Evolutionary conservation across 2,888 invertebrate genomes (phyloP).

Genomic region (Drosophila recens): DNA sequence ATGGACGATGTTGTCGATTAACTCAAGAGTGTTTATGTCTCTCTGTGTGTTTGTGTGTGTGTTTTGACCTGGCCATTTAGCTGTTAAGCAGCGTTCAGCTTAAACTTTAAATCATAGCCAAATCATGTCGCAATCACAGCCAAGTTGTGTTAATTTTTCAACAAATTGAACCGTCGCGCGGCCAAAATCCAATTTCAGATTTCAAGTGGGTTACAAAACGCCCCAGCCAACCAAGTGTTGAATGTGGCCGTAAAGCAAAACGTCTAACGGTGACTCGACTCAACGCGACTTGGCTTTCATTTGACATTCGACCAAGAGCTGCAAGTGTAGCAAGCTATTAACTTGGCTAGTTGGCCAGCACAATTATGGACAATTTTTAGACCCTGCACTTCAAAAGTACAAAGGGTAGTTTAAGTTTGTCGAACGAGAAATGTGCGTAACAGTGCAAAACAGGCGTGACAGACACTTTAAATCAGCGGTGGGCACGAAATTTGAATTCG

Average conservation of each 20-base stretch:
- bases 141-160: constrained; percentile 38
- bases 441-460: neutral
- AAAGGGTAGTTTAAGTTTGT: neutral
- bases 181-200: constrained; percentile 57
- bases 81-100: constrained; percentile 21
- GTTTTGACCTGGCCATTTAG: constrained; percentile 19
- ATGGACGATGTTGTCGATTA: constrained; percentile 34
- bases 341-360: constrained; percentile 37
- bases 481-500: no score
- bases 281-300: constrained; percentile 53
- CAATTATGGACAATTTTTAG: constrained; percentile 7
- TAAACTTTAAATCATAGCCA: constrained; percentile 42
- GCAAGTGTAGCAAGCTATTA: constrained; percentile 43
- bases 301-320: constrained; percentile 70
- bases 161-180: constrained; percentile 55
- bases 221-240: neutral
- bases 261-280: constrained; percentile 43
- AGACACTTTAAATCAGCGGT: neutral
- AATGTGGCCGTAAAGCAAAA: constrained; percentile 15
- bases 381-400: neutral
- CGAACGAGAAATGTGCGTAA: neutral
- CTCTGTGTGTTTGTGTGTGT: constrained; percentile 20
- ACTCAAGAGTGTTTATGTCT: constrained; percentile 4
- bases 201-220: constrained; percentile 62
- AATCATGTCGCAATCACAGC: constrained; percentile 41